These are phyloP conservation scores for Mesorhabditis spiculigera DNA, from an alignment of 2,888 invertebrate species.

Conservation along the genomic window DNA sequence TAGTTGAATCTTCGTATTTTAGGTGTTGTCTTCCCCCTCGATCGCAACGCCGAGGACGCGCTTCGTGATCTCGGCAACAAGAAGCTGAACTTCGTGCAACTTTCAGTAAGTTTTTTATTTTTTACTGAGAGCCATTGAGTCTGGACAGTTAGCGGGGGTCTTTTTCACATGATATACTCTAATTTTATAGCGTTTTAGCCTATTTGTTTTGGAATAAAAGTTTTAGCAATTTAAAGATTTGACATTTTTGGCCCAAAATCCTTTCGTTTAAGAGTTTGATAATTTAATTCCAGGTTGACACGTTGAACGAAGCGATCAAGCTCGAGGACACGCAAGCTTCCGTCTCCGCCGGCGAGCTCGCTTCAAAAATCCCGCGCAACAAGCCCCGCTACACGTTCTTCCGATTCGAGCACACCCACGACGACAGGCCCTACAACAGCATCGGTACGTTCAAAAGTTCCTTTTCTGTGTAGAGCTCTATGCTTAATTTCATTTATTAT, in stretches of 20 bases:
- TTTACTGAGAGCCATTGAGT: too few species aligned
- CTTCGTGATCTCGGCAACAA: slow-evolving; percentile 74
- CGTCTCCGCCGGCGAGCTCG: slow-evolving; percentile 71
- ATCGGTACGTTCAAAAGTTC: slow-evolving; percentile 71
- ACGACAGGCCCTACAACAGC: slow-evolving; percentile 82
- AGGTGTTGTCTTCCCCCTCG: slow-evolving; percentile 83
- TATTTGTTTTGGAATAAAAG: too few species aligned
- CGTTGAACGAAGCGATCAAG: slow-evolving; percentile 82
- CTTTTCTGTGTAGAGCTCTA: too few species aligned
- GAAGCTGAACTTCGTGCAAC: slow-evolving; percentile 82
- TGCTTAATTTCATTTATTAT: too few species aligned
- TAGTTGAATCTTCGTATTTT: slow-evolving; percentile 60
- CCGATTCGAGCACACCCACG: slow-evolving; percentile 84
- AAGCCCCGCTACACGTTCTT: slow-evolving; percentile 70
- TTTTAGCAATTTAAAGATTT: too few species aligned
- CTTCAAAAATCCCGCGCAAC: slow-evolving; percentile 77
- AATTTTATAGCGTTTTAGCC: too few species aligned
- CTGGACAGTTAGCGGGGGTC: too few species aligned
- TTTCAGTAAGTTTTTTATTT: slow-evolving; percentile 64
- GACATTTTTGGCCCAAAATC: too few species aligned
- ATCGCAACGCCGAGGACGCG: slow-evolving; percentile 75
- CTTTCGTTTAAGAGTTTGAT: too few species aligned
- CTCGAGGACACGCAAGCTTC: slow-evolving; percentile 73
- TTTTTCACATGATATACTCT: too few species aligned
- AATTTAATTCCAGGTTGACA: slow-evolving; percentile 64